These are phyloP conservation scores for Silurus asotus DNA, from an alignment of 2,113 vertebrate species.

Conservation along the genomic window DNA sequence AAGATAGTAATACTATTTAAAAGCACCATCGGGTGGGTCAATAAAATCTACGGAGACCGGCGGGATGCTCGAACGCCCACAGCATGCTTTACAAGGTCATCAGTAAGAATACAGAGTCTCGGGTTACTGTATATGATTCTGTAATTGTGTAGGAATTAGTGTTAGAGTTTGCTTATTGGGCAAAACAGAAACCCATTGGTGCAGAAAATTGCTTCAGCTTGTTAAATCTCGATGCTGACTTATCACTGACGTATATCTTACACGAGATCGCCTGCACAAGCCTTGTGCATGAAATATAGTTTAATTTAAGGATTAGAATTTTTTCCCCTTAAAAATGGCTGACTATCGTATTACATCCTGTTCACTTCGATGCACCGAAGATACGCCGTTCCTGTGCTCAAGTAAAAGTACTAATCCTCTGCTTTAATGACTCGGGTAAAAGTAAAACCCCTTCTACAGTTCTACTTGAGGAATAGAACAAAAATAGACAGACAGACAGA, in stretches of 20 bases:
- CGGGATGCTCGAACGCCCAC: background rate
- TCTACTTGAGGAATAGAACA: no score
- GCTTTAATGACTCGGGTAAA: no score
- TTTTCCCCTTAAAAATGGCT: background rate
- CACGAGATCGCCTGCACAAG: conserved; percentile 14
- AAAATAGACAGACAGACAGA: no score
- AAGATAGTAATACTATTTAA: background rate
- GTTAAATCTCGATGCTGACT: conserved; percentile 32
- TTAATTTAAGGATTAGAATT: background rate
- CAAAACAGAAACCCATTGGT: conserved; percentile 7
- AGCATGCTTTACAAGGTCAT: background rate
- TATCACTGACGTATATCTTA: conserved; percentile 18
- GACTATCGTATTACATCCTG: conserved; percentile 1
- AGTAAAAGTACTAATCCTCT: no score
- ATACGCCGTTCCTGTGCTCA: no score
- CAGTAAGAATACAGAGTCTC: background rate
- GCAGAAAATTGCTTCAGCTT: conserved; percentile 44
- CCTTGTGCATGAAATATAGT: background rate
- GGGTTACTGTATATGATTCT: background rate
- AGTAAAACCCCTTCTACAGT: no score
- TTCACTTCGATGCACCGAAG: background rate
- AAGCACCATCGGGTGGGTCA: no score
- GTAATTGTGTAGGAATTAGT: conserved; percentile 41
- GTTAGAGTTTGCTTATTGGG: conserved; percentile 23
- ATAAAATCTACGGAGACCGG: background rate